These are phyloP conservation scores for Mobula hypostoma DNA, from an alignment of 2,113 vertebrate genomes.

Conservation along the genomic window DNA sequence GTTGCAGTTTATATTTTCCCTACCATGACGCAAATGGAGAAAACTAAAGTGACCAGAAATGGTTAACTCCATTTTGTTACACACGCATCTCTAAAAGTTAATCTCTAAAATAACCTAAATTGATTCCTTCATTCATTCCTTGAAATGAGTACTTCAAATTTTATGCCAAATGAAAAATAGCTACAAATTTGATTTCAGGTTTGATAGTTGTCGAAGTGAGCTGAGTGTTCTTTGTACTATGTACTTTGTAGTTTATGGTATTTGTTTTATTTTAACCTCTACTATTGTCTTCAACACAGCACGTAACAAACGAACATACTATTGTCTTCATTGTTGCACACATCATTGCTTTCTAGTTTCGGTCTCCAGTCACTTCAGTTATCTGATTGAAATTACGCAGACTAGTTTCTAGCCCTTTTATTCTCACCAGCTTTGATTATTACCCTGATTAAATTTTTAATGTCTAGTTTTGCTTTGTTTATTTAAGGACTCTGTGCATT, in stretches of 20 bases:
- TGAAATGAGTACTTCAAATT: background rate
- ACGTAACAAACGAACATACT: too few relatives aligned
- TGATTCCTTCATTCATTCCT: background rate
- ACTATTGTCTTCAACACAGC: background rate
- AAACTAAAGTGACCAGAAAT: background rate
- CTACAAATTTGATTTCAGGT: background rate
- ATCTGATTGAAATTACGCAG: background rate
- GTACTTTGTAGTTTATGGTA: background rate
- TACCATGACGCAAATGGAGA: background rate
- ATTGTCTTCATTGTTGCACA: background rate
- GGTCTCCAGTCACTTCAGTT: background rate
- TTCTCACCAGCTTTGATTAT: background rate
- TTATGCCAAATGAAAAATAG: background rate
- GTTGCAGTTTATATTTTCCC: background rate
- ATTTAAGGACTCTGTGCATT: background rate
- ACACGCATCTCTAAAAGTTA: too few relatives aligned
- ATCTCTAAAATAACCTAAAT: background rate
- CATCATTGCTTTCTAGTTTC: background rate
- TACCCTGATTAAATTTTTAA: background rate
- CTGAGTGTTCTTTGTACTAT: background rate
- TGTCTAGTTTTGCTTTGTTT: background rate
- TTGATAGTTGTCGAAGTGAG: background rate
- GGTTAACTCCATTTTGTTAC: background rate
- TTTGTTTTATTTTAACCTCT: background rate
- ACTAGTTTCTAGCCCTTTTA: background rate